Percentiles rank a stretch among this genome's conserved stretches.
Conservation (phyloP, 2,797 vertebrate genomes). For the Phalanger gymnotis region DNA sequence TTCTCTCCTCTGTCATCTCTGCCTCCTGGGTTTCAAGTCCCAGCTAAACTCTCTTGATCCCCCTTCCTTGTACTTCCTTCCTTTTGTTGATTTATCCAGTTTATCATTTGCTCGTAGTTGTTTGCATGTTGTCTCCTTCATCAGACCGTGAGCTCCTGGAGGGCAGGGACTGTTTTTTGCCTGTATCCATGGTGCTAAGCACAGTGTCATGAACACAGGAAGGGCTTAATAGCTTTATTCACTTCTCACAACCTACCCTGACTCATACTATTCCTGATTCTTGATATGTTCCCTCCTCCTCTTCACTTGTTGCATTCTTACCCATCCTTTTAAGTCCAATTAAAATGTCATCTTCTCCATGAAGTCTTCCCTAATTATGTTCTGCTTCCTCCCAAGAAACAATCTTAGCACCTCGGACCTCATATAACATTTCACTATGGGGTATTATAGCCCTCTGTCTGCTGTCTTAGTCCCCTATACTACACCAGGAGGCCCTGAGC, state of each 20-base stretch:
- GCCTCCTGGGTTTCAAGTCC: neutral
- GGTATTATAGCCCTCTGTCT: neutral
- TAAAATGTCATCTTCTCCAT: neutral
- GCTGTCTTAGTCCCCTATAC: neutral
- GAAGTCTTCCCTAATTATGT: neutral
- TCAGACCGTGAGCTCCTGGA: slow-evolving; percentile 7
- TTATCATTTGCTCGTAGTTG: neutral
- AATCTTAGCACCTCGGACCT: neutral
- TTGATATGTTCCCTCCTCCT: neutral
- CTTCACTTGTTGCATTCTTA: neutral
- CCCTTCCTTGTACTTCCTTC: neutral
- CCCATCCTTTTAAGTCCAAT: neutral
- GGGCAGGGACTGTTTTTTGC: slow-evolving; percentile 7
- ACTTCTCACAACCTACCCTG: neutral
- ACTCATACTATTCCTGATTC: neutral
- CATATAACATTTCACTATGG: neutral
- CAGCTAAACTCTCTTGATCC: neutral
- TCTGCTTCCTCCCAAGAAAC: neutral
- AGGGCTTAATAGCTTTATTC: slow-evolving; percentile 22
- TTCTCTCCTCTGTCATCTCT: neutral
- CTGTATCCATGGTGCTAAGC: neutral
- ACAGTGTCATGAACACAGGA: neutral
- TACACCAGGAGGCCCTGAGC: neutral
- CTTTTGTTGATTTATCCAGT: neutral
- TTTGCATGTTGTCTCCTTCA: slow-evolving; percentile 1